Conservation (phyloP, 2,113 vertebrate species). For the Pollachius pollachius region DNA sequence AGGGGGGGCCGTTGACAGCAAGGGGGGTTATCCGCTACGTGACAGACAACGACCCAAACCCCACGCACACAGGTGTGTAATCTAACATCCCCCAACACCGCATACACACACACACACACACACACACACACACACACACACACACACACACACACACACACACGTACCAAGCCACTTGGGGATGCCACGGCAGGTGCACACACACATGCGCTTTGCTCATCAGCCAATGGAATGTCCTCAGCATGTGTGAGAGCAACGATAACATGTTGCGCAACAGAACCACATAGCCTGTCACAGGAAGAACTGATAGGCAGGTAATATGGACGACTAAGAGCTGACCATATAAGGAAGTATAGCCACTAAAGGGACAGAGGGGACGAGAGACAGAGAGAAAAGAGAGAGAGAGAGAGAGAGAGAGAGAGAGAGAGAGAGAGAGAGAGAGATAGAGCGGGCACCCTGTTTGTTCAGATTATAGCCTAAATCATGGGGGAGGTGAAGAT, state of each 20-base stretch:
- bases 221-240: constrained; percentile 29
- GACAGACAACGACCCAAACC: constrained; percentile 23
- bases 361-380: neutral
- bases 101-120: constrained; percentile 20
- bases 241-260: constrained; percentile 43
- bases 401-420: no score
- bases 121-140: constrained; percentile 34
- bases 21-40: constrained; percentile 8
- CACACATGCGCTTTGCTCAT: constrained; percentile 20
- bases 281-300: constrained; percentile 35
- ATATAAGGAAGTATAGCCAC: constrained; percentile 11
- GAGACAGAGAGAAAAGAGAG: no score
- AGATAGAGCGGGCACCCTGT: no score
- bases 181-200: constrained; percentile 15
- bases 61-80: constrained; percentile 57
- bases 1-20: neutral
- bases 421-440: no score
- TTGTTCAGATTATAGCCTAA: no score
- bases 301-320: constrained; percentile 12
- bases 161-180: neutral
- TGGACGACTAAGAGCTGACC: constrained; percentile 52
- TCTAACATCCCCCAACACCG: constrained; percentile 35
- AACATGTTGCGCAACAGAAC: constrained; percentile 8
- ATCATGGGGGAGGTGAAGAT: no score
- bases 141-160: constrained; percentile 32